Evolutionary conservation across 2,888 invertebrate genomes (phyloP).

Genomic region (Heliconius ismenius): DNA sequence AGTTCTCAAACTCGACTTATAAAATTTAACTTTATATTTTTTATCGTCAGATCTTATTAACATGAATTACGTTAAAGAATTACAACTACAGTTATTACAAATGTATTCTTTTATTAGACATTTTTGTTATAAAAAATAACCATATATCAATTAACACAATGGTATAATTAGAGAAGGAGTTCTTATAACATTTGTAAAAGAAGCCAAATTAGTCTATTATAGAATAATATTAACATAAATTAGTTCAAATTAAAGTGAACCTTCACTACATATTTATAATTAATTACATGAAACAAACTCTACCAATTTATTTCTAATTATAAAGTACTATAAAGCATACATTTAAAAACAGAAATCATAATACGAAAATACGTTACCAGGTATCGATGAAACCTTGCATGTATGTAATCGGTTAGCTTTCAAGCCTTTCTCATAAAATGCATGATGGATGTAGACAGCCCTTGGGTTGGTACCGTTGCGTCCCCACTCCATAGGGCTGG

Average conservation of each 20-base stretch:
- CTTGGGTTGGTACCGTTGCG: slow-evolving; percentile 74
- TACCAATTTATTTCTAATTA: neutral
- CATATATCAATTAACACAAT: neutral
- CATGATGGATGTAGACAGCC: slow-evolving; percentile 78
- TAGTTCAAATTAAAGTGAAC: neutral
- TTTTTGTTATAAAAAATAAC: neutral
- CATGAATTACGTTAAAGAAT: slow-evolving; percentile 18
- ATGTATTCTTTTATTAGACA: neutral
- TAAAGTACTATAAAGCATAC: neutral
- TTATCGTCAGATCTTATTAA: slow-evolving; percentile 32
- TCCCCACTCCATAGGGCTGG: slow-evolving; percentile 75
- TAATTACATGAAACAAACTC: neutral
- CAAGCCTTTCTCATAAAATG: slow-evolving; percentile 74
- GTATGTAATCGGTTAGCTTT: slow-evolving; percentile 73
- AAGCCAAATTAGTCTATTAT: neutral
- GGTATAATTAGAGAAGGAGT: neutral
- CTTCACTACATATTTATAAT: neutral
- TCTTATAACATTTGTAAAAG: neutral
- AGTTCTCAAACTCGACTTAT: slow-evolving; percentile 43
- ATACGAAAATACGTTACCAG: slow-evolving; percentile 49
- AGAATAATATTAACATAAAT: slow-evolving; percentile 3
- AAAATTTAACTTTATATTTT: slow-evolving; percentile 35
- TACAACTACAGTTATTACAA: slow-evolving; percentile 1
- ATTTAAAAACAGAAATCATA: slow-evolving; percentile 14
- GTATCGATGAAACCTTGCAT: slow-evolving; percentile 65